Conservation (phyloP, 1,140 invertebrate genomes). For the Drosophila lacteicornis region DNA sequence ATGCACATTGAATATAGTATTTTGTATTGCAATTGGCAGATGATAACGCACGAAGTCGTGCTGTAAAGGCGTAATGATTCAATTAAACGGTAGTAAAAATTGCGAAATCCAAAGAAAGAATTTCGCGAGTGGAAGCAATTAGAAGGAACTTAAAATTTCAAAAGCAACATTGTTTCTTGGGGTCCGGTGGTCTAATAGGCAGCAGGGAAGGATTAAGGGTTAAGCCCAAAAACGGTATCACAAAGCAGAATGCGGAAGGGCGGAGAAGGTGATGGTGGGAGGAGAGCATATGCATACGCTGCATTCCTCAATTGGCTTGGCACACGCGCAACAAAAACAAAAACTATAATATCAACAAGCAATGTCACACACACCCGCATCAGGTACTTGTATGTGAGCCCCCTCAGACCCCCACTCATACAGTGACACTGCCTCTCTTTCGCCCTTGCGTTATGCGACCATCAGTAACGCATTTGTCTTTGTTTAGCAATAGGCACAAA, state of each 20-base stretch:
- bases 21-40: conserved; percentile 30
- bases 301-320: conserved; percentile 75
- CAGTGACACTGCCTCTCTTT: conserved; percentile 1
- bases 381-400: conserved; percentile 5
- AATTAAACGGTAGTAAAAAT: conserved; percentile 27
- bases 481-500: conserved; percentile 62
- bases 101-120: conserved; percentile 15
- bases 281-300: conserved; percentile 31
- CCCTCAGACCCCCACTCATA: conserved; percentile 2
- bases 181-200: not conserved
- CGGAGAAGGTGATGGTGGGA: conserved; percentile 1
- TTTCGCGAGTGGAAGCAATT: not conserved
- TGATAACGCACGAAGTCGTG: conserved; percentile 42
- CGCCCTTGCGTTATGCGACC: conserved; percentile 10
- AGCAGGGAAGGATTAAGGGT: conserved; percentile 4
- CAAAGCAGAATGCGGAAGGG: conserved; percentile 4
- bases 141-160: not conserved
- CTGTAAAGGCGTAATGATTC: conserved; percentile 37
- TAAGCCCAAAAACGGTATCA: conserved; percentile 31
- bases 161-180: not conserved
- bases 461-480: conserved; percentile 67
- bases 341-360: conserved; percentile 55
- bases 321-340: conserved; percentile 67
- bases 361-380: conserved; percentile 58
- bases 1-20: conserved; percentile 7